phyloP scores from a whole-genome alignment of 92 coral and sea anemone genomes.

The Paramuricea clavata region DNA sequence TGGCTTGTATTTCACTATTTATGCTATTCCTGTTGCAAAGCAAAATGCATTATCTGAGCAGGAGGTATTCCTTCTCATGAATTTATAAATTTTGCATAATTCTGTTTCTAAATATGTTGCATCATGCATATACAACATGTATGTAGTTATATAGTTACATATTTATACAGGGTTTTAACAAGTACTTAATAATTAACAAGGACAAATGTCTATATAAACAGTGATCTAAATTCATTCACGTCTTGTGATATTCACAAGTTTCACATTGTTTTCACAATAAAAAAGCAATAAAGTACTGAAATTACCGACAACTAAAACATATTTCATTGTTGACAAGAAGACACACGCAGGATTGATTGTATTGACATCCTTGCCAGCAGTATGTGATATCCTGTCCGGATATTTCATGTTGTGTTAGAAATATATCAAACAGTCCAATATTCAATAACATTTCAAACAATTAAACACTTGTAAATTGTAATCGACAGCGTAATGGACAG shows the following conservation, averaged over 20 bases:
- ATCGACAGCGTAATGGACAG: too few relatives aligned
- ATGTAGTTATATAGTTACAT: too few relatives aligned
- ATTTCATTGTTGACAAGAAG: constrained; percentile 1
- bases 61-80: background rate
- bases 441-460: constrained; percentile 14
- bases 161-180: too few relatives aligned
- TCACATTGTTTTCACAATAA: background rate
- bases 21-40: background rate
- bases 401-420: constrained; percentile 8
- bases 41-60: background rate
- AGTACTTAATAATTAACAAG: background rate
- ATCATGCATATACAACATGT: too few relatives aligned
- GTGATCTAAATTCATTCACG: background rate
- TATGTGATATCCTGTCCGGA: constrained; percentile 29
- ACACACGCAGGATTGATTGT: background rate
- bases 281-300: background rate
- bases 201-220: background rate
- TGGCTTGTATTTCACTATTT: too few relatives aligned
- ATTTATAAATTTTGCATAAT: background rate
- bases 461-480: background rate
- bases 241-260: background rate
- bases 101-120: background rate
- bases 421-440: constrained; percentile 30
- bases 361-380: background rate
- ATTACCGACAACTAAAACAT: constrained; percentile 2